phyloP scores from a whole-genome alignment of 2,797 vertebrate genomes.

The Tenualosa ilisha region DNA sequence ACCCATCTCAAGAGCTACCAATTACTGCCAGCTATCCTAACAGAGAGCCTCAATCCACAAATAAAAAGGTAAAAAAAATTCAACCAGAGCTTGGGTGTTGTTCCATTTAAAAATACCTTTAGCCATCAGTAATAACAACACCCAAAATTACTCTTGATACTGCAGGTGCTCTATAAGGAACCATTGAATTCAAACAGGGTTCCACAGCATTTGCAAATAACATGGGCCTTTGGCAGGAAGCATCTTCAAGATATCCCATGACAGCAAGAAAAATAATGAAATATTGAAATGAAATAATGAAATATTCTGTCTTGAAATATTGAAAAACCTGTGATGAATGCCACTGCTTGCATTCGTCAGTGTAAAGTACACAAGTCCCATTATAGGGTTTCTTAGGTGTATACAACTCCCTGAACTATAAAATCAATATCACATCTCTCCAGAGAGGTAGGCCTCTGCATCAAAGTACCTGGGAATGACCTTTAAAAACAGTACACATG shows the following conservation, averaged over 20 bases:
- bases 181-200: not conserved
- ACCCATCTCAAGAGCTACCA: not conserved
- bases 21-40: not conserved
- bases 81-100: not conserved
- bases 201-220: too few relatives aligned
- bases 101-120: not conserved
- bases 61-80: not conserved
- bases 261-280: not conserved
- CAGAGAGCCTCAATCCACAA: not conserved
- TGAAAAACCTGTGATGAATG: not conserved
- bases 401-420: not conserved
- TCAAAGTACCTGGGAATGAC: not conserved
- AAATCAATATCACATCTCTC: conserved; percentile 10
- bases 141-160: not conserved
- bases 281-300: not conserved
- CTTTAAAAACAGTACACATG: not conserved
- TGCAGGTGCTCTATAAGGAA: not conserved
- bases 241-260: too few relatives aligned
- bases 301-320: not conserved
- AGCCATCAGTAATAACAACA: too few relatives aligned
- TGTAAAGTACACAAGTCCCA: not conserved
- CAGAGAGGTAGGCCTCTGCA: not conserved
- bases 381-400: not conserved
- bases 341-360: not conserved
- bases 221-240: too few relatives aligned